A percentile compares a stretch with the other conserved stretches of the same genome.
Evolutionary conservation across 2,113 vertebrate species (phyloP).

Genomic region (Psittacula cyanocephala): DNA sequence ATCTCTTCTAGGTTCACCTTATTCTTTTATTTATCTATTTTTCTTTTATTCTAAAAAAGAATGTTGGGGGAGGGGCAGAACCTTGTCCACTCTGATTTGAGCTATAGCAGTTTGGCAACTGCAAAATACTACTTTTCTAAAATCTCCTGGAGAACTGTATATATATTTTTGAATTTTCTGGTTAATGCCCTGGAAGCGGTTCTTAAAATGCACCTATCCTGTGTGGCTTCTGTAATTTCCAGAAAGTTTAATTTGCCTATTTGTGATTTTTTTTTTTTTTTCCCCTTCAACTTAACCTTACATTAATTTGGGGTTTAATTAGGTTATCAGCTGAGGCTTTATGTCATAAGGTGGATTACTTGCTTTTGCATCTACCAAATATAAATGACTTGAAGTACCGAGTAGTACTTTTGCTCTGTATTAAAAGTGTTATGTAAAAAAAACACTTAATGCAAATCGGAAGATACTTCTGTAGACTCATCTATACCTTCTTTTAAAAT

Average conservation of each 20-base stretch:
- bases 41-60: not conserved
- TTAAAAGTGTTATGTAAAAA: not conserved
- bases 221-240: not conserved
- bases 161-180: not conserved
- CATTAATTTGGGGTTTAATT: not conserved
- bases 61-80: rapidly evolving
- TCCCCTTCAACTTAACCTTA: not conserved
- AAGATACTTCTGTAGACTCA: not conserved
- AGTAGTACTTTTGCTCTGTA: not conserved
- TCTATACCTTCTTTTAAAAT: not conserved
- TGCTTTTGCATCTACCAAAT: not conserved
- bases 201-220: not conserved
- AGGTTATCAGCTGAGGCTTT: not conserved
- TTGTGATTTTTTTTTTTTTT: not conserved
- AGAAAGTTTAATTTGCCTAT: not conserved
- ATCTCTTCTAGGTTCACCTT: not conserved
- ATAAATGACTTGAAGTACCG: not conserved
- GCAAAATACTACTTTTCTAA: not conserved
- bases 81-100: not conserved
- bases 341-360: not conserved
- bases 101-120: not conserved
- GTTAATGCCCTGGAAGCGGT: not conserved
- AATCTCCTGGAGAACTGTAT: not conserved
- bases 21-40: not conserved
- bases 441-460: not conserved